phyloP scores from a whole-genome alignment of 1,140 invertebrate genomes.

The Drosophila tani region DNA sequence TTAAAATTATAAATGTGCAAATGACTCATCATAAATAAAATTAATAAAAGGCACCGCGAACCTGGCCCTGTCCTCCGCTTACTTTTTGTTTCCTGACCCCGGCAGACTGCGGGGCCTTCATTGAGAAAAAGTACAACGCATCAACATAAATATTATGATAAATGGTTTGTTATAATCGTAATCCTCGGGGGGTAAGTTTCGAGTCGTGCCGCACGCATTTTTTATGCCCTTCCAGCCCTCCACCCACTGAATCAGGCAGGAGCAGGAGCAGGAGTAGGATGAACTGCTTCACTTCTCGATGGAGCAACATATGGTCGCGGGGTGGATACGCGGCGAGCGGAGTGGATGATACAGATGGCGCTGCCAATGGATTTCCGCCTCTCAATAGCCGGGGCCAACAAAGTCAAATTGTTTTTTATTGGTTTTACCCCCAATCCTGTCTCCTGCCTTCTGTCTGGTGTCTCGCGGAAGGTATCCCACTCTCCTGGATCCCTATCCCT shows the following conservation, averaged over 20 bases:
- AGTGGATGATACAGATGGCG: slow-evolving; percentile 80
- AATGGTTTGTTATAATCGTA: slow-evolving; percentile 85
- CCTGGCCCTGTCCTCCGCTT: slow-evolving; percentile 37
- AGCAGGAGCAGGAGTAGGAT: slow-evolving; percentile 41
- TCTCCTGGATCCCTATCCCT: slow-evolving; percentile 20
- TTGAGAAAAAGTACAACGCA: slow-evolving; percentile 84
- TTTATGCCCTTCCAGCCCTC: slow-evolving; percentile 62
- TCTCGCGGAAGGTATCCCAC: slow-evolving; percentile 7
- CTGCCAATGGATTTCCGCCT: slow-evolving; percentile 65
- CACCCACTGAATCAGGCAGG: slow-evolving; percentile 18
- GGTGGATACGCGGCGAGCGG: slow-evolving; percentile 51
- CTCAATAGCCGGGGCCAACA: slow-evolving; percentile 61
- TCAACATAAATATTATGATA: slow-evolving; percentile 85
- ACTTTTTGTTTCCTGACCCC: slow-evolving; percentile 19
- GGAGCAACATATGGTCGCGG: slow-evolving; percentile 81
- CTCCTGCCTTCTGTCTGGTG: slow-evolving; percentile 7
- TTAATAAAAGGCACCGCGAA: slow-evolving; percentile 79
- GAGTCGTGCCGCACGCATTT: slow-evolving; percentile 79
- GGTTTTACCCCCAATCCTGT: slow-evolving; percentile 39
- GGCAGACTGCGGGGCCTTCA: slow-evolving; percentile 63
- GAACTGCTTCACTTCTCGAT: slow-evolving; percentile 51
- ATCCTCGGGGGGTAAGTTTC: slow-evolving; percentile 84
- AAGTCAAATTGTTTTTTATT: slow-evolving; percentile 75
- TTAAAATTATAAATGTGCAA: slow-evolving; percentile 85
- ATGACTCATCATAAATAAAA: slow-evolving; percentile 85